phyloP scores from a whole-genome alignment of 2,113 vertebrate species.

The Osmerus mordax region DNA sequence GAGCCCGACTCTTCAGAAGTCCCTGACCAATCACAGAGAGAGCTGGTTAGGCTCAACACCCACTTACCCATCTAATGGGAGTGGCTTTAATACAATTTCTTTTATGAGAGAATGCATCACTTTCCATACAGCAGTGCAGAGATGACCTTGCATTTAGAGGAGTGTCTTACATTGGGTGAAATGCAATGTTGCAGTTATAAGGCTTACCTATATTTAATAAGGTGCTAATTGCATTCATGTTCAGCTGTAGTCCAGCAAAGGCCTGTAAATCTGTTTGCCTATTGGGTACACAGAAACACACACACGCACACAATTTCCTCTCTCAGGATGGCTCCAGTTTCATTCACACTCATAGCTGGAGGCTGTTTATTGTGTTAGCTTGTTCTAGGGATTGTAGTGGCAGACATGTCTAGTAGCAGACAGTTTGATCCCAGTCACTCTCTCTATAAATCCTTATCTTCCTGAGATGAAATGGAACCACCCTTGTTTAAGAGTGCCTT shows the following conservation, averaged over 20 bases:
- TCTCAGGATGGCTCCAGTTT: conserved; percentile 29
- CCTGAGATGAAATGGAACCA: conserved; percentile 35
- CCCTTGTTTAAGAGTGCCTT: too few species aligned
- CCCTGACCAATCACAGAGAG: conserved; percentile 10
- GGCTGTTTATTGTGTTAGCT: conserved; percentile 7
- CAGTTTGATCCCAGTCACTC: conserved; percentile 32
- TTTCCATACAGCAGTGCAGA: background rate
- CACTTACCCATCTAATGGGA: conserved; percentile 5
- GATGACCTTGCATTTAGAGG: background rate
- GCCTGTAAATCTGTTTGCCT: conserved; percentile 15
- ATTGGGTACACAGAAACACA: background rate
- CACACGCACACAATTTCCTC: background rate
- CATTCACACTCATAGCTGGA: conserved; percentile 8
- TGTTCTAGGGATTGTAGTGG: background rate
- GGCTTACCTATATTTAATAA: conserved; percentile 10
- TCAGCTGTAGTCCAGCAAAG: background rate
- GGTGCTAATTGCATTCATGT: conserved; percentile 38
- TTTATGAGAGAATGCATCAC: background rate
- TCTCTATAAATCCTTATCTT: conserved; percentile 30
- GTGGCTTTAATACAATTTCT: background rate
- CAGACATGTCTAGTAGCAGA: conserved; percentile 20
- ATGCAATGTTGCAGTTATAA: conserved; percentile 5
- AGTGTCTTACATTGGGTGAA: conserved; percentile 4
- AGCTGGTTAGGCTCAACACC: conserved; percentile 7
- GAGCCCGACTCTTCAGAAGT: conserved; percentile 7